Conservation (phyloP, 2,797 vertebrate genomes). For the Sebastes goodei region DNA sequence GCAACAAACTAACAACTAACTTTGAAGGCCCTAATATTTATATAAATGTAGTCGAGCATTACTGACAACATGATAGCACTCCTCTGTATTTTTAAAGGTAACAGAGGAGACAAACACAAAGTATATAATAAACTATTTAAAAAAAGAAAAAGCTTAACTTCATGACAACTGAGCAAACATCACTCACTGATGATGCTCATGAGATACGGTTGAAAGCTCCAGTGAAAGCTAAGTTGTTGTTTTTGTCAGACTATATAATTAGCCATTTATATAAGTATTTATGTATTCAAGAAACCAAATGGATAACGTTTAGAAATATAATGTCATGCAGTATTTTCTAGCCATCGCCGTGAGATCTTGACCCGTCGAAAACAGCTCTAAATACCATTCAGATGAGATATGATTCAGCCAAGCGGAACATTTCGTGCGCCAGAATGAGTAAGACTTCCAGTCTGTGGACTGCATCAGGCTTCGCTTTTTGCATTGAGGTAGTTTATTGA, state of each 20-base stretch:
- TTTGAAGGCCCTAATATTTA: too few relatives aligned
- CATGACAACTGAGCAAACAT: not conserved
- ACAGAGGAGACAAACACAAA: not conserved
- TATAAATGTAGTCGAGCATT: not conserved
- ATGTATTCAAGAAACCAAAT: not conserved
- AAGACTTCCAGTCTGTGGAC: slow-evolving; percentile 54
- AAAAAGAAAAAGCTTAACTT: not conserved
- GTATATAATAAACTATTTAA: not conserved
- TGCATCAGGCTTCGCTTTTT: slow-evolving; percentile 46
- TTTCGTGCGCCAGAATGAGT: slow-evolving; percentile 57
- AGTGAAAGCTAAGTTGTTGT: not conserved
- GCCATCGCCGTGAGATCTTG: not conserved
- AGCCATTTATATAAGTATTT: not conserved
- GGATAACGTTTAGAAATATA: not conserved
- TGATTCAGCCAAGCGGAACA: slow-evolving; percentile 46
- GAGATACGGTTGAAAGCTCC: not conserved
- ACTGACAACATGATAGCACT: not conserved
- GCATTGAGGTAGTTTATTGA: slow-evolving; percentile 72
- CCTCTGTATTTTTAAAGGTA: not conserved
- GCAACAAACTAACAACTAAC: too few relatives aligned
- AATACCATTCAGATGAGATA: slow-evolving; percentile 67
- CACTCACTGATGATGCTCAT: not conserved
- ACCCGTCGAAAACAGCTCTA: slow-evolving; percentile 33
- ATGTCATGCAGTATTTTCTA: not conserved
- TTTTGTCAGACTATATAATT: not conserved